Percentiles rank a stretch among this genome's conserved stretches.
Evolutionary conservation across 2,888 invertebrate species (phyloP).

Genomic region (Strigamia transsilvanica): DNA sequence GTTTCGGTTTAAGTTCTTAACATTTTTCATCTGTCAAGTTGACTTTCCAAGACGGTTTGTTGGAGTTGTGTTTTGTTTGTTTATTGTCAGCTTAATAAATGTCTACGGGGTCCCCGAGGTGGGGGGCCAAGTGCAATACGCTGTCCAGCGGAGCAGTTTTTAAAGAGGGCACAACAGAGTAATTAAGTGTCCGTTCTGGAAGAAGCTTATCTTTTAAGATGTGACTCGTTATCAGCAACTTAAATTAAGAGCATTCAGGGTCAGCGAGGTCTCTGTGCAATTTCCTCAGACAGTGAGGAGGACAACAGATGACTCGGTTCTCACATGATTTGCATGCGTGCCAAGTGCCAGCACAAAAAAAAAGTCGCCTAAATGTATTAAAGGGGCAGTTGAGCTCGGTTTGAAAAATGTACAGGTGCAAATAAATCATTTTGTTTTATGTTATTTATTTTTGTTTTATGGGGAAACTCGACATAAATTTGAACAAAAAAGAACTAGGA

Average conservation of each 20-base stretch:
- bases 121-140: neutral
- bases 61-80: neutral
- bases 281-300: constrained; percentile 16
- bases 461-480: too few relatives aligned
- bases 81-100: constrained; percentile 3
- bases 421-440: too few relatives aligned
- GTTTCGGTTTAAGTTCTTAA: constrained; percentile 20
- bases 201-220: constrained; percentile 26
- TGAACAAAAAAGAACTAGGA: too few relatives aligned
- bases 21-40: constrained; percentile 16
- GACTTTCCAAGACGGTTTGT: neutral
- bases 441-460: too few relatives aligned
- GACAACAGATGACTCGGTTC: constrained; percentile 21
- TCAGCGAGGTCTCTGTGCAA: constrained; percentile 4
- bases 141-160: constrained; percentile 13
- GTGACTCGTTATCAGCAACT: constrained; percentile 9
- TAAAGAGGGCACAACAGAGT: constrained; percentile 4
- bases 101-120: neutral
- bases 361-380: neutral
- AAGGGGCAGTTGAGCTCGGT: too few relatives aligned
- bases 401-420: too few relatives aligned
- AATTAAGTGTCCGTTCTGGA: constrained; percentile 19
- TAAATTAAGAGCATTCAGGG: constrained; percentile 10
- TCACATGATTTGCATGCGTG: neutral
- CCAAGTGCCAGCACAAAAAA: neutral